A percentile compares a stretch with the other conserved stretches of the same genome.
Evolutionary conservation across 2,113 vertebrate species (phyloP).

Genomic region (Dicerorhinus sumatrensis): DNA sequence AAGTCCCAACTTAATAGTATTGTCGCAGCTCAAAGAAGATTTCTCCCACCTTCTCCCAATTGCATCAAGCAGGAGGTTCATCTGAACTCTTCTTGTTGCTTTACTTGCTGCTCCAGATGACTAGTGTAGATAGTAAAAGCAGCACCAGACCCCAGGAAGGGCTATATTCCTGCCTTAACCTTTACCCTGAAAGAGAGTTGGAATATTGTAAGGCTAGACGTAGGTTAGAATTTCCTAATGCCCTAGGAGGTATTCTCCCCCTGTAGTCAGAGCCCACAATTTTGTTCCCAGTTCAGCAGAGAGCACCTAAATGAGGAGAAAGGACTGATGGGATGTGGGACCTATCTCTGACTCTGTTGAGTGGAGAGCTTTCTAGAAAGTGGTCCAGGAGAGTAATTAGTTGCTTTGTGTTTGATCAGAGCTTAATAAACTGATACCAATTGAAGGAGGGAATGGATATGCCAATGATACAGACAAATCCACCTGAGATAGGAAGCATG

Average conservation of each 20-base stretch:
- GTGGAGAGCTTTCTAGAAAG: not conserved
- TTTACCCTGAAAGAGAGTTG: not conserved
- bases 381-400: not conserved
- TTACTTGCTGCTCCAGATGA: not conserved
- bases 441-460: not conserved
- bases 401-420: not conserved
- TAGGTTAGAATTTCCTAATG: not conserved
- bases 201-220: not conserved
- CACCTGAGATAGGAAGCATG: not conserved
- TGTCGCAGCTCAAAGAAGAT: not conserved
- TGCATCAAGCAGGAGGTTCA: not conserved
- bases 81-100: not conserved
- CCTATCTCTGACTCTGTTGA: not conserved
- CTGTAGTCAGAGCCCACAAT: not conserved
- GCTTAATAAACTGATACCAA: not conserved
- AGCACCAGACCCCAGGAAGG: not conserved
- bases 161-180: not conserved
- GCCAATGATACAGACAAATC: not conserved
- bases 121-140: not conserved
- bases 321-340: not conserved
- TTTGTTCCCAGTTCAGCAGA: not conserved
- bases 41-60: not conserved
- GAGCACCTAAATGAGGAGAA: not conserved
- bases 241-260: not conserved
- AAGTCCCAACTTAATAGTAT: not conserved